Percentiles rank a stretch among this genome's conserved stretches.
Evolutionary conservation across 2,113 vertebrate species (phyloP).

Genomic region (Chaenocephalus aceratus): DNA sequence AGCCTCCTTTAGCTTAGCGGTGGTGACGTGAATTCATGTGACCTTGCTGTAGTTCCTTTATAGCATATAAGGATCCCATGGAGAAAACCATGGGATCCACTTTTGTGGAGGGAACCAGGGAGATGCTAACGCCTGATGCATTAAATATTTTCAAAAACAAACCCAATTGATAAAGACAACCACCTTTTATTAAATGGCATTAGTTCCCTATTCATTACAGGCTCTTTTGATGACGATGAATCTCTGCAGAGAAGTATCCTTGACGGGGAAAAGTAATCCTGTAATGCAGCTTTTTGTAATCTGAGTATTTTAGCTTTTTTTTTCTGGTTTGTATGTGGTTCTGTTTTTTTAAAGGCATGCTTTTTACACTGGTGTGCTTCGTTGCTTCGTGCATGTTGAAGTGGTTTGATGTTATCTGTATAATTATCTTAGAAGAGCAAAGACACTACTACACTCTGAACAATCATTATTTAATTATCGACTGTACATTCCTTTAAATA

Average conservation of each 20-base stretch:
- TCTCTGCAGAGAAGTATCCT: conserved; percentile 68
- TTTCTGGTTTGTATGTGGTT: not conserved
- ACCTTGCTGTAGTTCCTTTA: too few species aligned
- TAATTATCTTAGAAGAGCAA: conserved; percentile 30
- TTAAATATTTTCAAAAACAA: too few species aligned
- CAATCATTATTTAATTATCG: not conserved
- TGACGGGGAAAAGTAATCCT: conserved; percentile 30
- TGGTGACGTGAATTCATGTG: too few species aligned
- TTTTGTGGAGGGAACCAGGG: too few species aligned
- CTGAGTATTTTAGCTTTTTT: conserved; percentile 15
- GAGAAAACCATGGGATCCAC: too few species aligned
- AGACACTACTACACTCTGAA: conserved; percentile 45
- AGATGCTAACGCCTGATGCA: too few species aligned
- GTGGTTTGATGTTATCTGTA: not conserved
- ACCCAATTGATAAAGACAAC: too few species aligned
- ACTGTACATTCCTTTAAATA: not conserved
- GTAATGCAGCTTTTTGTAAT: conserved; percentile 51
- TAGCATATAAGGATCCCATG: too few species aligned
- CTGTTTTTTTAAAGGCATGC: conserved; percentile 55
- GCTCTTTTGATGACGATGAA: too few species aligned
- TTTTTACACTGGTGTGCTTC: conserved; percentile 14
- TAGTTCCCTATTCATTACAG: too few species aligned
- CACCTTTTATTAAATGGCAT: too few species aligned
- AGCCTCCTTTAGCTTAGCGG: too few species aligned
- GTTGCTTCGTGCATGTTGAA: conserved; percentile 14